These are phyloP conservation scores for Protophormia terraenovae DNA, from an alignment of 2,888 invertebrate genomes.

Conservation along the genomic window DNA sequence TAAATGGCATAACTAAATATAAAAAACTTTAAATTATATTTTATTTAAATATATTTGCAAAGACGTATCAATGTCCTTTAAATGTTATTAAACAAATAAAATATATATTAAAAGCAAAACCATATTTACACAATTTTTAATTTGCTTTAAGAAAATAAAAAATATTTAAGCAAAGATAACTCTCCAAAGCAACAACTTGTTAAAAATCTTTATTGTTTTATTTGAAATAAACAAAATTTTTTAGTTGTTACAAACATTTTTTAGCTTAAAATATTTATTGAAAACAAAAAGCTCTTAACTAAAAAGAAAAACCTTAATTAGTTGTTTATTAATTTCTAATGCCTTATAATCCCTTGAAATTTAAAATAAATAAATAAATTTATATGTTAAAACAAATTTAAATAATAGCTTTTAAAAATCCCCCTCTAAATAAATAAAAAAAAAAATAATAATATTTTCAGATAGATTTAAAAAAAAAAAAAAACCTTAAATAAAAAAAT, in stretches of 20 bases:
- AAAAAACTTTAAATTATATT: conserved; percentile 24
- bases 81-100: conserved; percentile 54
- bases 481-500: conserved; percentile 11
- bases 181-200: conserved; percentile 48
- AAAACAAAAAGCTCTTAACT: conserved; percentile 39
- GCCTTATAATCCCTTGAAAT: conserved; percentile 64
- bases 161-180: conserved; percentile 4
- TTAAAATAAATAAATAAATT: conserved; percentile 27
- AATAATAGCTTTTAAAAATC: conserved; percentile 60
- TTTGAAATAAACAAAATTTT: conserved; percentile 18
- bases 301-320: conserved; percentile 47
- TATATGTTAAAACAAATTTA: conserved; percentile 57
- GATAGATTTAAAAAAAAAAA: conserved; percentile 13
- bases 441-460: conserved; percentile 4
- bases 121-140: conserved; percentile 57
- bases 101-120: neutral
- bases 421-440: neutral
- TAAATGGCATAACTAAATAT: neutral
- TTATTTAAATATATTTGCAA: conserved; percentile 58
- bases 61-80: conserved; percentile 65
- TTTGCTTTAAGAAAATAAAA: conserved; percentile 33
- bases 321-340: conserved; percentile 64
- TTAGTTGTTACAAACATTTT: conserved; percentile 54
- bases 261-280: conserved; percentile 66
- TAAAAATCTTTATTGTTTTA: conserved; percentile 37